Evolutionary conservation across 92 coral and sea anemone species (phyloP).

Genomic region (Phenganax marumi): DNA sequence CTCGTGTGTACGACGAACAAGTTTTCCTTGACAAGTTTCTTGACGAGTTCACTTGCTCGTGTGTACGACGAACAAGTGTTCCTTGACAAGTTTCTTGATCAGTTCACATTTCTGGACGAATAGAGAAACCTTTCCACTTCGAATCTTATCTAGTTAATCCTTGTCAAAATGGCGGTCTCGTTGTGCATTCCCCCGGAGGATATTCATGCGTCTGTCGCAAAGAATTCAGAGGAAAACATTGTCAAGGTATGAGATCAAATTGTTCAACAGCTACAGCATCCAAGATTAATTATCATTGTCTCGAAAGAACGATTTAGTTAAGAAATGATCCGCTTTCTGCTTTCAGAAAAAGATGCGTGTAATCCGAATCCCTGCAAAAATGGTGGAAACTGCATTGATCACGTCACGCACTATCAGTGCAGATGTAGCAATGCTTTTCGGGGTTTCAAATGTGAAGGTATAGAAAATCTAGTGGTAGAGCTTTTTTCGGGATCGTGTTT

Average conservation of each 20-base stretch:
- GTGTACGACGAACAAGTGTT: no score
- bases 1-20: no score
- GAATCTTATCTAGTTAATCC: constrained; percentile 18
- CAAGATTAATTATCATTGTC: background rate
- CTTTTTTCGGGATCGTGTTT: no score
- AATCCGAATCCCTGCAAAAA: constrained; percentile 61
- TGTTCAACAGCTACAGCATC: background rate
- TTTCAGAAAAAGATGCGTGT: constrained; percentile 36
- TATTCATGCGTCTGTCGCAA: constrained; percentile 44
- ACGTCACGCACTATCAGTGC: constrained; percentile 63
- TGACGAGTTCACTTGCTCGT: no score
- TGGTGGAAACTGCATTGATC: constrained; percentile 79
- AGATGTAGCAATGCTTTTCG: constrained; percentile 18
- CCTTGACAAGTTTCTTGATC: no score
- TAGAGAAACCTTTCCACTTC: background rate
- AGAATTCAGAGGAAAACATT: constrained; percentile 30
- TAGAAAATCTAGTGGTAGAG: background rate
- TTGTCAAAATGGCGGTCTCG: constrained; percentile 39
- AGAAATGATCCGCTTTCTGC: background rate
- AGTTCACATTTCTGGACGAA: background rate
- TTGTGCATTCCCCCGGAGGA: constrained; percentile 24
- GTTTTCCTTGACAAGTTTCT: no score
- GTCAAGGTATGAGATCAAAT: constrained; percentile 16
- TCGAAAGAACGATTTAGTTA: background rate
- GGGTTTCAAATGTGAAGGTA: constrained; percentile 38